Base-by-base conservation (phyloP, 2,888 invertebrate species). In the Xylota segnis region DNA sequence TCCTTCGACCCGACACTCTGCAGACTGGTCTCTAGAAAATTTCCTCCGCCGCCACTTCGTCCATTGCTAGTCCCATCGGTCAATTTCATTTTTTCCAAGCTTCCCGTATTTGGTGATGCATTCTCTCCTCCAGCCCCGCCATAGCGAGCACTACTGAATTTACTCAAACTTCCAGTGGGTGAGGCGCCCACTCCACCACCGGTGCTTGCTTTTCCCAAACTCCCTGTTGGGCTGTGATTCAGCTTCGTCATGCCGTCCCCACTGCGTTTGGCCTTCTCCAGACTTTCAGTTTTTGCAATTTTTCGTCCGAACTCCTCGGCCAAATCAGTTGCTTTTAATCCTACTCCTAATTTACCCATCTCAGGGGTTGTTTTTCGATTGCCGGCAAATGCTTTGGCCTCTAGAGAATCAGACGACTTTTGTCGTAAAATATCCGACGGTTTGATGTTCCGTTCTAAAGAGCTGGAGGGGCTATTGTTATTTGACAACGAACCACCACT, bases 361-460 rank as follows among this genome's bases (percentile, higher is more conserved):
- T 92, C 92, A 2, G 92, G 91, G 16, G 92, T 91, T 56, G 92
- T 92, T 87, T 91, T 91, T 9, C 92, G 89, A 87, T 92, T 92
- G 5, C 90, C 88, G 5, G 90, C 89, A 68, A 91, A 90, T n/a
- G 89, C 77, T 86, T 92, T 92, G 3, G 91, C 89, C 82, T 92
- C 93, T 61, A 92, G 87, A 50, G 91, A 90, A 83, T 93, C 92
- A n/a, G 91, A 90, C 2, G 92, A 92, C 87, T 93, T 93, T 76
- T 93, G 92, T 5, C 92, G 90, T 47, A 93, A 88, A 71, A 93
- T 92, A 87, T 93, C 92, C 45, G 92, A 92, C 68, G 92, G 92
- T 88, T 93, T 92, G 12, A 92, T 90, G 81, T 92, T 92, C 2
- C 92, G 91, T 84, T 92, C 92, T 58, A 93, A 84, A 18, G 92